Conservation (phyloP, 2,113 vertebrate genomes). For the Myrmecophaga tridactyla region DNA sequence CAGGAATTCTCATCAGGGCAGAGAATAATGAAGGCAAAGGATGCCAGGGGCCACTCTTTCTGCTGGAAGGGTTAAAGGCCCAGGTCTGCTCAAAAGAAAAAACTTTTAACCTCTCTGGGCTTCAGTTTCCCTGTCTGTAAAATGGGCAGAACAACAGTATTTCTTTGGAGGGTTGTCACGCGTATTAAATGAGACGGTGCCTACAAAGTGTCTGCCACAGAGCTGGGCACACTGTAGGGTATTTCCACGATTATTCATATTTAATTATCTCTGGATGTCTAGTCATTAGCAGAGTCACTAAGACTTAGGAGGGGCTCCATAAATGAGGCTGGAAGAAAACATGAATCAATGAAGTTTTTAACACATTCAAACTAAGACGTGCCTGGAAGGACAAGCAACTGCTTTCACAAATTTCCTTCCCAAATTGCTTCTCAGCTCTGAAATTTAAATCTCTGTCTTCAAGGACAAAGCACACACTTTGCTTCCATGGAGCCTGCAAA, state of each 20-base stretch:
- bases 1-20: background rate
- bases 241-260: rapidly evolving
- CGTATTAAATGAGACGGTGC: background rate
- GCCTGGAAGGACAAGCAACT: background rate
- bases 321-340: background rate
- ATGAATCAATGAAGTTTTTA: background rate
- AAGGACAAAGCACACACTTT: background rate
- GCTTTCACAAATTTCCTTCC: background rate
- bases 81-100: background rate
- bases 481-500: background rate
- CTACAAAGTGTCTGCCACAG: rapidly evolving
- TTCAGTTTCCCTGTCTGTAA: background rate
- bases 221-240: rapidly evolving
- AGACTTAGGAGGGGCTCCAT: background rate
- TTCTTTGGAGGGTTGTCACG: background rate
- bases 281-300: no score
- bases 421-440: background rate
- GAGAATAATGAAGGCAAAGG: rapidly evolving
- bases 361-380: background rate
- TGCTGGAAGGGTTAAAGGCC: background rate
- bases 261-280: background rate
- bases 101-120: background rate
- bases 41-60: background rate
- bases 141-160: rapidly evolving
- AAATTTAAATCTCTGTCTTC: background rate